A percentile compares a stretch with the other conserved stretches of the same genome.
phyloP scores from a whole-genome alignment of 2,888 invertebrate species.

The Serripes groenlandicus region DNA sequence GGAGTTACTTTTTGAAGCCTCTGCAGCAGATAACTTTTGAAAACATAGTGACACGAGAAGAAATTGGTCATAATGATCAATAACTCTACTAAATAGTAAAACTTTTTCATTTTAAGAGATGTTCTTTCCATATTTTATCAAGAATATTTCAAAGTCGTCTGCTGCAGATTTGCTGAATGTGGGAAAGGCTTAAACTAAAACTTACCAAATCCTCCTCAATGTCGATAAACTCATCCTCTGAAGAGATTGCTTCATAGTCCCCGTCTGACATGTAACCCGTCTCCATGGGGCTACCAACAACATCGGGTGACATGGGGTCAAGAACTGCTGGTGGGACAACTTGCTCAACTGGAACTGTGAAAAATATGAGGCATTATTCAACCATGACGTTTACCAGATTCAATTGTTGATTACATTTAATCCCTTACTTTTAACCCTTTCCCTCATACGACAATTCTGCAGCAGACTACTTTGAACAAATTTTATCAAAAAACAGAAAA shows the following conservation, averaged over 20 bases:
- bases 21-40: no score
- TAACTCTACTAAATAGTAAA: background rate
- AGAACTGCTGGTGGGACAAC: conserved; percentile 55
- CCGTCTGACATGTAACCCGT: conserved; percentile 77
- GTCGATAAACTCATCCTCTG: conserved; percentile 81
- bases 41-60: no score
- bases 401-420: no score
- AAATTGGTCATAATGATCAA: no score
- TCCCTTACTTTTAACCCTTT: no score
- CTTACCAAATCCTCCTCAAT: conserved; percentile 72
- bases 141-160: background rate
- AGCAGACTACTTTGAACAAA: no score
- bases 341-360: background rate
- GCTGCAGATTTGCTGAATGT: background rate
- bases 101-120: background rate
- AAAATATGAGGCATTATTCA: no score
- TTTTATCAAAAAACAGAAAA: no score
- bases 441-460: no score
- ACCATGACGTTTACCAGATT: no score
- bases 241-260: conserved; percentile 82
- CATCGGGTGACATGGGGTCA: conserved; percentile 83
- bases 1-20: no score
- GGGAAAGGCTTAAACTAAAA: background rate
- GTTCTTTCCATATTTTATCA: background rate
- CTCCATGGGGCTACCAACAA: conserved; percentile 66